A percentile compares a stretch with the other conserved stretches of the same genome.
phyloP scores from a whole-genome alignment of 2,888 invertebrate species.

The Stegana nigrithorax region DNA sequence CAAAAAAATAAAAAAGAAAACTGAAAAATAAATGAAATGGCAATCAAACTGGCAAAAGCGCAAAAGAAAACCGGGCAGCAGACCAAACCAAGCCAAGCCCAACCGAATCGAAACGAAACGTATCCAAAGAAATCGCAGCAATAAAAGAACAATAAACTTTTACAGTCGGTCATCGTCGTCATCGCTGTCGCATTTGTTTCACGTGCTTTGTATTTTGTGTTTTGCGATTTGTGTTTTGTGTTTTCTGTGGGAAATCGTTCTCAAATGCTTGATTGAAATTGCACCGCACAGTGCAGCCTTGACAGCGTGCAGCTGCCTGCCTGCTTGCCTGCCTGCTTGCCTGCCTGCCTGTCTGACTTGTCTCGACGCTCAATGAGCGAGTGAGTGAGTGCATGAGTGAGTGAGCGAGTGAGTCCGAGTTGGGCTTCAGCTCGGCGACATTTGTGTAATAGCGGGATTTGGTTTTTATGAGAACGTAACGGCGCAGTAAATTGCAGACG shows the following conservation, averaged over 20 bases:
- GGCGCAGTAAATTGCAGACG: not conserved
- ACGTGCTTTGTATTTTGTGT: not conserved
- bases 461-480: not conserved
- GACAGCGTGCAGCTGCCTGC: not conserved
- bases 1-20: not conserved
- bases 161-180: not conserved
- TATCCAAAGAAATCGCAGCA: not conserved
- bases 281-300: no score
- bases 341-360: not conserved
- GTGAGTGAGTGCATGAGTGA: no score
- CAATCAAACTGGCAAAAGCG: no score
- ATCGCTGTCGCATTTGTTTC: not conserved
- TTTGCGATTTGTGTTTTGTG: not conserved
- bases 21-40: not conserved
- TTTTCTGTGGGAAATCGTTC: not conserved
- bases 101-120: not conserved
- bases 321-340: no score
- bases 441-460: no score
- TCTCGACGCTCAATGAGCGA: not conserved
- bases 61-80: no score
- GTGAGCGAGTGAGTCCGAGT: not conserved
- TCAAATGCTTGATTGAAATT: not conserved
- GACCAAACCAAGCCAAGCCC: no score
- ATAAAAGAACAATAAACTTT: conserved; percentile 20
- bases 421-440: no score